These are phyloP conservation scores for Bathynomus jamesi DNA, from an alignment of 1,140 invertebrate genomes.

Conservation along the genomic window DNA sequence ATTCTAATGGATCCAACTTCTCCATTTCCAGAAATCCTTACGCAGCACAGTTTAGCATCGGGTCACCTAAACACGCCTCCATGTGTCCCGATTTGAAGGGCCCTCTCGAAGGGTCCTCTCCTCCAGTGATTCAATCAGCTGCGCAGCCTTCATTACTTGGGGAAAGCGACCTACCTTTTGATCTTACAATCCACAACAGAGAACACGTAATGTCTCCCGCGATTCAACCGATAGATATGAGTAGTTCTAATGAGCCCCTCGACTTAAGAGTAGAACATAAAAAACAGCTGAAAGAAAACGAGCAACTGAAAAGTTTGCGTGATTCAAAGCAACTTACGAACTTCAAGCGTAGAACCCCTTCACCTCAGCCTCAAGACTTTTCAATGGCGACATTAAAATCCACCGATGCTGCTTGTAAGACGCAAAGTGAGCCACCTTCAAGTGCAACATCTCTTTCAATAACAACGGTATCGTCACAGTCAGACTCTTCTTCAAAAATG, in stretches of 20 bases:
- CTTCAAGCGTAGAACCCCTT: neutral
- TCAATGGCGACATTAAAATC: neutral
- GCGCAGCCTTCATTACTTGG: slow-evolving; percentile 13
- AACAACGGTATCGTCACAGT: neutral
- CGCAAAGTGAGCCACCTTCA: neutral
- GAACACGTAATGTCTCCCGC: slow-evolving; percentile 35
- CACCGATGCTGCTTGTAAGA: neutral
- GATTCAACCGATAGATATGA: slow-evolving; percentile 26
- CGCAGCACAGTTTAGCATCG: neutral
- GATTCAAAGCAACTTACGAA: neutral
- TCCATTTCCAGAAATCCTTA: neutral
- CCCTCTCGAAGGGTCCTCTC: neutral
- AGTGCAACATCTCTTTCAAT: neutral
- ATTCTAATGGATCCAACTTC: neutral
- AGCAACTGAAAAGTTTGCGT: slow-evolving; percentile 22
- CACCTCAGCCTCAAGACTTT: neutral
- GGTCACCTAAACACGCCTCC: slow-evolving; percentile 31
- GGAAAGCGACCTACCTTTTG: slow-evolving; percentile 34
- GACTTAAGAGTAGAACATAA: slow-evolving; percentile 29
- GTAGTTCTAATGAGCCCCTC: slow-evolving; percentile 21
- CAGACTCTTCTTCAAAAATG: neutral
- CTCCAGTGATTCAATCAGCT: slow-evolving; percentile 16
- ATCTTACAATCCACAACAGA: slow-evolving; percentile 30
- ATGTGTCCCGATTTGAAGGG: slow-evolving; percentile 32
- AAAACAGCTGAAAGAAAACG: slow-evolving; percentile 22